Percentiles rank a stretch among this genome's conserved stretches.
phyloP scores from a whole-genome alignment of 2,797 vertebrate species.

The Hydrophis major region DNA sequence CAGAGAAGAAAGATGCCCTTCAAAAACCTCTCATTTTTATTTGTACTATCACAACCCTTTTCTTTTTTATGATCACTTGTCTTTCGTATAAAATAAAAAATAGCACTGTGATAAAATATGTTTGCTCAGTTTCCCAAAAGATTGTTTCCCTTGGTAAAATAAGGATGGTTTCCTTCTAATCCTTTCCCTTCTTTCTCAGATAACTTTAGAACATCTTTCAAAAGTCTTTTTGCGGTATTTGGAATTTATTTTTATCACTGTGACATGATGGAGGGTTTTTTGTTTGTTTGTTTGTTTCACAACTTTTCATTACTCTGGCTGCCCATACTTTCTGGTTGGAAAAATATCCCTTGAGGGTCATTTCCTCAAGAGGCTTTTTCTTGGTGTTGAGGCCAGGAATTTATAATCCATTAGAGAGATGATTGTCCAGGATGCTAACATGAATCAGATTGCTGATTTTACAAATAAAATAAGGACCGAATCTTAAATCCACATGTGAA shows the following conservation, averaged over 20 bases:
- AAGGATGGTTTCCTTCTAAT: neutral
- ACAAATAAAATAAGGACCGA: neutral
- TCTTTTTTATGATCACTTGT: neutral
- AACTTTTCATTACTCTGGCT: neutral
- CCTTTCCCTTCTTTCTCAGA: neutral
- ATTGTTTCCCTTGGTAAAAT: neutral
- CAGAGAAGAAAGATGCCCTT: neutral
- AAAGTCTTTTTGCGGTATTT: neutral
- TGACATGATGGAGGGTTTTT: neutral
- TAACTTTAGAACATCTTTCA: neutral
- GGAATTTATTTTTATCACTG: neutral
- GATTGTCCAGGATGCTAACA: neutral
- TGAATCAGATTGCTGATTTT: neutral
- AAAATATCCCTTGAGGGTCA: neutral
- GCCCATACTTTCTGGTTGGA: neutral
- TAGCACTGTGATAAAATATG: neutral
- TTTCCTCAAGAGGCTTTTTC: neutral
- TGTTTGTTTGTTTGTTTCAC: neutral
- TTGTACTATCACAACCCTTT: neutral
- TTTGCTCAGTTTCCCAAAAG: neutral
- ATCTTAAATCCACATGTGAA: neutral
- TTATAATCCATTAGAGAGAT: neutral
- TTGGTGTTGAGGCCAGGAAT: neutral
- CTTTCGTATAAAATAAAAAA: neutral
- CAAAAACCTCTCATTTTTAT: neutral